Percentiles rank a stretch among this genome's conserved stretches.
These are phyloP conservation scores for Sus cebifrons DNA, from an alignment of 2,797 vertebrate species.

Conservation along the genomic window DNA sequence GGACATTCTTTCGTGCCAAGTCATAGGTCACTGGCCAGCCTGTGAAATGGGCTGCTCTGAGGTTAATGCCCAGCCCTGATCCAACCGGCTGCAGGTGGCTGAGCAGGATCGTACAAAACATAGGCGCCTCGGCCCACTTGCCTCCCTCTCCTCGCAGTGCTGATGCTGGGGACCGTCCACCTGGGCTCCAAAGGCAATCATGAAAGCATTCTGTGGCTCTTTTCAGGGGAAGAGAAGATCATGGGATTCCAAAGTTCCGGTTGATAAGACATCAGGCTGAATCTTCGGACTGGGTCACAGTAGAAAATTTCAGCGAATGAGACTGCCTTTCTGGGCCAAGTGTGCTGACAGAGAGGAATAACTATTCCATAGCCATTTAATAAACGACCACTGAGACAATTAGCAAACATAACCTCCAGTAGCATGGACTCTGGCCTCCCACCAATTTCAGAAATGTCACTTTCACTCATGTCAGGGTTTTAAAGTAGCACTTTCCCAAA, in stretches of 20 bases:
- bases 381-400: slow-evolving; percentile 73
- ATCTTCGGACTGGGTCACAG: neutral
- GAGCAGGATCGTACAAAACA: neutral
- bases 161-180: neutral
- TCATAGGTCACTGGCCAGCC: neutral
- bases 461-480: slow-evolving; percentile 64
- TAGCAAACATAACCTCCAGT: slow-evolving; percentile 69
- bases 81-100: neutral
- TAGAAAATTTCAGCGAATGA: slow-evolving; percentile 43
- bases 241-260: slow-evolving; percentile 24
- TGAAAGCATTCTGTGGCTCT: neutral
- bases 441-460: slow-evolving; percentile 57
- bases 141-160: neutral
- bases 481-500: slow-evolving; percentile 83
- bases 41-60: neutral
- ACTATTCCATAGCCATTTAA: slow-evolving; percentile 60
- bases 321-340: slow-evolving; percentile 56
- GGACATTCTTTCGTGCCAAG: slow-evolving; percentile 29
- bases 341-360: slow-evolving; percentile 62
- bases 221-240: neutral
- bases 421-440: slow-evolving; percentile 68
- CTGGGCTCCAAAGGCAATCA: neutral
- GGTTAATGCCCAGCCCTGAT: neutral
- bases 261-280: slow-evolving; percentile 26
- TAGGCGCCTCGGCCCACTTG: neutral